Conservation (phyloP, 2,113 vertebrate genomes). For the Ailuropoda melanoleuca region DNA sequence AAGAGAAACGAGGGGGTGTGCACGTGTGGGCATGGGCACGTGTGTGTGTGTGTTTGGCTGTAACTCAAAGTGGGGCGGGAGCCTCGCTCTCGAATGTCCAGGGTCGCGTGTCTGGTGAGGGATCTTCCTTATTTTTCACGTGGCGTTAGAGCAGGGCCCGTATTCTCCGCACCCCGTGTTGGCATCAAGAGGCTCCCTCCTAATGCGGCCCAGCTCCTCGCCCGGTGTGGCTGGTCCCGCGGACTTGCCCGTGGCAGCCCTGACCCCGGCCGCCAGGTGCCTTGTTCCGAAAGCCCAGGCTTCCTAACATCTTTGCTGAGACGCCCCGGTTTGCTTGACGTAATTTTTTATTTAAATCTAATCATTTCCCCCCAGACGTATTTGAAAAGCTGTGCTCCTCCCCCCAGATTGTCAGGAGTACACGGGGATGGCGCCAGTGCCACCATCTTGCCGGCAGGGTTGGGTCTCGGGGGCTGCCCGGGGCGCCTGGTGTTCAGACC, state of each 20-base stretch:
- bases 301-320: not conserved
- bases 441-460: not conserved
- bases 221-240: rapidly evolving
- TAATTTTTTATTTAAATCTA: not conserved
- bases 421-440: rapidly evolving
- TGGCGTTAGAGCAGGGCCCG: no score
- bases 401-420: not conserved
- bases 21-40: not conserved
- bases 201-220: not conserved
- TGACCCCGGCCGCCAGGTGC: rapidly evolving
- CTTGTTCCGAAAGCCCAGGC: not conserved
- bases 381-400: not conserved
- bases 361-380: not conserved
- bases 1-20: not conserved
- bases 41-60: not conserved
- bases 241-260: rapidly evolving
- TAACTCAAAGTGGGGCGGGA: not conserved
- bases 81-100: not conserved
- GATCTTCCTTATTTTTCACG: not conserved
- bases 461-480: not conserved
- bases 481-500: not conserved
- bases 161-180: not conserved
- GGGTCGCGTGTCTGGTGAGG: not conserved
- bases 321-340: not conserved
- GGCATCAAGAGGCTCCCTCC: not conserved